Evolutionary conservation across 2,113 vertebrate species (phyloP).

Genomic region (Hystrix brachyura): DNA sequence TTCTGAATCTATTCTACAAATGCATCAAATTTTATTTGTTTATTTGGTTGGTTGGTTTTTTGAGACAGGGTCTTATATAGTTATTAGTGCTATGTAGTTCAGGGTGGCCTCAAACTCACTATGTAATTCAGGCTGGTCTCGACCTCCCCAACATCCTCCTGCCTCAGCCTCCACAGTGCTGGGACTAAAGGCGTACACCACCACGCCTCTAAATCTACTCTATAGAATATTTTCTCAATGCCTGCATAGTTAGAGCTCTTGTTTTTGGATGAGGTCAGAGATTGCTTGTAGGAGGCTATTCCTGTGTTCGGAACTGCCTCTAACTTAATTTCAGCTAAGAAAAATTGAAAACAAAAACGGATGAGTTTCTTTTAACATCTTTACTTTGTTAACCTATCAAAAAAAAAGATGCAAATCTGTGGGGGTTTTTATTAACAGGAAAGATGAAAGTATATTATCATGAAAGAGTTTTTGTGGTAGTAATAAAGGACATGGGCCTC

Average conservation of each 20-base stretch:
- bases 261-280: neutral
- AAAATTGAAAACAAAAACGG: constrained; percentile 4
- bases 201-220: neutral
- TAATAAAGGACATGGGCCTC: neutral
- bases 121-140: too few relatives aligned
- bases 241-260: neutral
- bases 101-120: too few relatives aligned
- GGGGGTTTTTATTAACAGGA: neutral
- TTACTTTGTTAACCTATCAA: constrained; percentile 40
- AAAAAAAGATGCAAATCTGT: neutral
- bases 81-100: too few relatives aligned
- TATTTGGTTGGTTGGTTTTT: too few relatives aligned
- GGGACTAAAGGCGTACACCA: too few relatives aligned
- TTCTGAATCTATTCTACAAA: neutral
- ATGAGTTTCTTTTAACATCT: neutral
- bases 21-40: too few relatives aligned
- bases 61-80: too few relatives aligned
- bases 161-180: too few relatives aligned
- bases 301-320: neutral
- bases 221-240: constrained; percentile 3
- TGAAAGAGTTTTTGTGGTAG: neutral
- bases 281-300: neutral
- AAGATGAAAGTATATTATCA: neutral
- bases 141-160: too few relatives aligned
- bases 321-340: constrained; percentile 14